Percentiles rank a stretch among this genome's conserved stretches.
phyloP scores from a whole-genome alignment of 2,888 invertebrate species.

The Nemurella pictetii region DNA sequence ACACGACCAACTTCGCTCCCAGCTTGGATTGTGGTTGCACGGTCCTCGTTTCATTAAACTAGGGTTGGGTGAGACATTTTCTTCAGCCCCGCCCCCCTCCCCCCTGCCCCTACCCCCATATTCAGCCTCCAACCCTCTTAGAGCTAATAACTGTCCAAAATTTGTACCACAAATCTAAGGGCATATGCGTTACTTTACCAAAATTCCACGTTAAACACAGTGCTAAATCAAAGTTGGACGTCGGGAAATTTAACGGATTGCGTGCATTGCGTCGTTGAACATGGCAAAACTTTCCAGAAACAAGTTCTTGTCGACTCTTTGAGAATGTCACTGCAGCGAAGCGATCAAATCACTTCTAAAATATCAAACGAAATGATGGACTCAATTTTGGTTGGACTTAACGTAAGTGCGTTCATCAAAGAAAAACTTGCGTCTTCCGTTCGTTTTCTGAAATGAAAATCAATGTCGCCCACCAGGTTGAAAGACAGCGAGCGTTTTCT shows the following conservation, averaged over 20 bases:
- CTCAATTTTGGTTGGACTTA: background rate
- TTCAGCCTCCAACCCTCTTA: background rate
- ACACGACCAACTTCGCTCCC: background rate
- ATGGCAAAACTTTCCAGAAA: background rate
- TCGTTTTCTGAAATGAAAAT: background rate
- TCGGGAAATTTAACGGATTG: background rate
- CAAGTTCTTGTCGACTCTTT: background rate
- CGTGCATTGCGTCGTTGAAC: background rate
- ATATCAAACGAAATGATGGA: background rate
- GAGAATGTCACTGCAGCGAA: background rate
- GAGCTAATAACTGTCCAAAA: slow-evolving; percentile 38
- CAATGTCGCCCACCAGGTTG: background rate
- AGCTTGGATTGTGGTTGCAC: background rate
- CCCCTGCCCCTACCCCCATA: background rate
- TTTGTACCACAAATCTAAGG: slow-evolving; percentile 33
- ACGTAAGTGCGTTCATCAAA: background rate
- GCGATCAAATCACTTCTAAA: background rate
- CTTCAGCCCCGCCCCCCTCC: slow-evolving; percentile 1
- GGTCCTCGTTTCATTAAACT: slow-evolving; percentile 19
- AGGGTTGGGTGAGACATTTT: slow-evolving; percentile 8
- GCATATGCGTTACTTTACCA: background rate
- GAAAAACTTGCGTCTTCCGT: background rate
- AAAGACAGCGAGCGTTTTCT: background rate
- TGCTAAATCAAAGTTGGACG: slow-evolving; percentile 12
- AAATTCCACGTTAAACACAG: slow-evolving; percentile 15